Evolutionary conservation across 2,888 invertebrate genomes (phyloP), one percentile per base, ranked within the genome.

Genomic region (Nowickia ferox): DNA sequence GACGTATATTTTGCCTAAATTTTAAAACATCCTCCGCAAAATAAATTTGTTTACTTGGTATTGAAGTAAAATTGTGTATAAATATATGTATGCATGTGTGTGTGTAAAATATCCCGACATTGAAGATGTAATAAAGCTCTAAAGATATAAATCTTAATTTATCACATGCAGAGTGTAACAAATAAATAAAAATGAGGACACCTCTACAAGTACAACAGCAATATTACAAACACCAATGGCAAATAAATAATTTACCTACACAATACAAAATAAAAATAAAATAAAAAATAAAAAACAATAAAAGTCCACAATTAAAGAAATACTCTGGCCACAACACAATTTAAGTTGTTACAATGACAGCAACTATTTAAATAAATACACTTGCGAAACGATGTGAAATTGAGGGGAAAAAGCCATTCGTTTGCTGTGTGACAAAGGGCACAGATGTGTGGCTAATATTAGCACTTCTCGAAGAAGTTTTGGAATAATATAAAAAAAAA

Each of bases 141-240:
- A 55, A 74, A 69, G 53, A 61, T 76, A 86, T 86, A 86, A 86
- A 86, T 86, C 86, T 86, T 86, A 86, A 86, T 86, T 86, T 86
- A 83, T 86, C 86, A 80, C 86, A 86, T 83, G 86, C 83, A 76
- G 30, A 30, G 86, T 59, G 86, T 69, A 72, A 72, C 76, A 86
- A 83, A 86, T 86, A 86, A 83, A 86, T 83, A 86, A 83, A 86
- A 83, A 76, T 80, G 79, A 72, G 86, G 79, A 83, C 71, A 86
- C 51, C 44, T 51, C 53, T 15, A 63, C 51, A 13, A 80, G 66
- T 76, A 69, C 57, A n/a, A 66, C 44, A 68, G n/a, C 3, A 51
- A 40, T 68, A 53, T 40, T 53, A 40, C 17, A 42, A 30, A 40
- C 22, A 38, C 53, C 10, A 61, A 10, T 59, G 17, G 11, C 30